These are phyloP conservation scores for Chaetogeoica ovagalla DNA, from an alignment of 2,888 invertebrate genomes.

Conservation along the genomic window DNA sequence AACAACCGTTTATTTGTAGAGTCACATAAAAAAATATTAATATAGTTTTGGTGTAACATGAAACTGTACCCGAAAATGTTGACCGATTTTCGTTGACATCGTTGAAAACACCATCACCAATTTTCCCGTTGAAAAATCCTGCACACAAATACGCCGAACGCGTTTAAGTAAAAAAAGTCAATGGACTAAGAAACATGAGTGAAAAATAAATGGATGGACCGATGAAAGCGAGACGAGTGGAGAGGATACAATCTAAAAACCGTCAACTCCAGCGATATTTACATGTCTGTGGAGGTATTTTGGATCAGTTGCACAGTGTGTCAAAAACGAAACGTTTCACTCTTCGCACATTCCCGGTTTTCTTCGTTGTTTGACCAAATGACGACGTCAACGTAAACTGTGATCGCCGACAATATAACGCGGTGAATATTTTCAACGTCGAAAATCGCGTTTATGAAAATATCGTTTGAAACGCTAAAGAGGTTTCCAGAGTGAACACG, in stretches of 20 bases:
- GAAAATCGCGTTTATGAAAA: slow-evolving; percentile 29
- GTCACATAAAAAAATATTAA: too few relatives aligned
- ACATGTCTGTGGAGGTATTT: background rate
- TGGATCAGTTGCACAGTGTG: too few relatives aligned
- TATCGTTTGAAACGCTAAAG: slow-evolving; percentile 22
- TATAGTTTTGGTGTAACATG: too few relatives aligned
- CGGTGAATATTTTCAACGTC: background rate
- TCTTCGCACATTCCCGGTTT: background rate
- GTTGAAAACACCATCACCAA: too few relatives aligned
- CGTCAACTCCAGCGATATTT: slow-evolving; percentile 29
- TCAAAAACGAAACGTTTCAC: slow-evolving; percentile 21
- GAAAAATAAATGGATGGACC: background rate
- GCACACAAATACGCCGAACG: background rate
- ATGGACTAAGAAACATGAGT: background rate
- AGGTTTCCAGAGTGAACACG: background rate
- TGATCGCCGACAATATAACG: slow-evolving; percentile 16
- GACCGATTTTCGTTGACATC: too few relatives aligned
- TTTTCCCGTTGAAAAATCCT: too few relatives aligned
- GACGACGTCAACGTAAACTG: background rate
- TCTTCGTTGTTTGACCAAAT: background rate
- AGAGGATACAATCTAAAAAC: slow-evolving; percentile 26
- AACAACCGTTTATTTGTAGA: too few relatives aligned
- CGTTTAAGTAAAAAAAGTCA: background rate
- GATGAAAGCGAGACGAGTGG: background rate
- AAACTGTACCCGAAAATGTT: too few relatives aligned